Conservation (phyloP, 2,888 invertebrate species). For the Tachina fera region DNA sequence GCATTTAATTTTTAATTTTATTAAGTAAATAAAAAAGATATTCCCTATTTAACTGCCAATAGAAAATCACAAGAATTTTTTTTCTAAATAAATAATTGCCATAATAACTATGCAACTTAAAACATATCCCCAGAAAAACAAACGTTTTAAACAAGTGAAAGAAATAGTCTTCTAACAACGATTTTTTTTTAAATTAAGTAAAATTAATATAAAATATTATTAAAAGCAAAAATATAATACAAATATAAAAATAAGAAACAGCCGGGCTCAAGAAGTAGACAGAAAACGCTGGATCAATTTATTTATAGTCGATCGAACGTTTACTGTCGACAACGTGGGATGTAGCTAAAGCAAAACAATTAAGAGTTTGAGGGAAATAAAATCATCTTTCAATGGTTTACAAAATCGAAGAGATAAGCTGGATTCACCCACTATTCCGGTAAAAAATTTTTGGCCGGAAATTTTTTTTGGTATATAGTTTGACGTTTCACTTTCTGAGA, state of each 20-base stretch:
- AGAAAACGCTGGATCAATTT: no score
- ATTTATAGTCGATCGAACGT: no score
- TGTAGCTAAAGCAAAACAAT: slow-evolving; percentile 48
- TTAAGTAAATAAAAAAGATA: not conserved
- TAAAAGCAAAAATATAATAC: not conserved
- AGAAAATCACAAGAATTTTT: slow-evolving; percentile 21
- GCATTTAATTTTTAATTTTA: slow-evolving; percentile 30
- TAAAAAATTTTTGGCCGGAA: no score
- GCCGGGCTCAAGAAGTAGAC: no score
- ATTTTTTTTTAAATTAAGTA: slow-evolving; percentile 57
- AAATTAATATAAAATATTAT: slow-evolving; percentile 22
- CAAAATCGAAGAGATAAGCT: no score
- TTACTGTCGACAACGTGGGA: not conserved
- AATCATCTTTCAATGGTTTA: no score
- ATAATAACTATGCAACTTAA: slow-evolving; percentile 64
- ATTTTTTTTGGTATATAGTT: no score
- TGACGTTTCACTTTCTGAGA: no score
- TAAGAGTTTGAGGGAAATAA: no score
- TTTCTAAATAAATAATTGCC: slow-evolving; percentile 45
- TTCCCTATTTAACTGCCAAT: slow-evolving; percentile 67
- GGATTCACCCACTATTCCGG: no score
- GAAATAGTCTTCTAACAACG: slow-evolving; percentile 68
- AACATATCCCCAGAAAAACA: slow-evolving; percentile 65
- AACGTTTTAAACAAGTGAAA: slow-evolving; percentile 31
- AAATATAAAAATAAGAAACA: not conserved